Percentiles rank a stretch among this genome's conserved stretches.
Evolutionary conservation across 2,113 vertebrate genomes (phyloP).

Genomic region (Verasper variegatus): DNA sequence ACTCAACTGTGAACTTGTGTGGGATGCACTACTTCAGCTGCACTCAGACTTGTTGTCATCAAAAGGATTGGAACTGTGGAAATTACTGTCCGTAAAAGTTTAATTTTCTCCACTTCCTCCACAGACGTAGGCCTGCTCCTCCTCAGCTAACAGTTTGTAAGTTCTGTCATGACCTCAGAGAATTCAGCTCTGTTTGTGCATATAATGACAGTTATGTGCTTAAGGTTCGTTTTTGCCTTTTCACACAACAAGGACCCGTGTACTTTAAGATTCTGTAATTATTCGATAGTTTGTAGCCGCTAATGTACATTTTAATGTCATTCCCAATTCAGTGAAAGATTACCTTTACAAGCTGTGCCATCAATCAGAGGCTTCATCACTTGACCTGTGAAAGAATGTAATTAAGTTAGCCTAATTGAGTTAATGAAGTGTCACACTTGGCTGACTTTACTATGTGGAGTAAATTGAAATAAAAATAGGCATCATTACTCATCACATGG

Average conservation of each 20-base stretch:
- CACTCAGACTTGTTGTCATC: conserved; percentile 67
- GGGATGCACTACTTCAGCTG: conserved; percentile 62
- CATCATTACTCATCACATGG: conserved; percentile 84
- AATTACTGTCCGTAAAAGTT: conserved; percentile 51
- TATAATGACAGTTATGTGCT: background rate
- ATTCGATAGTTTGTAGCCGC: conserved; percentile 36
- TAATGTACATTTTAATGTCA: conserved; percentile 82
- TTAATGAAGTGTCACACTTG: conserved; percentile 90
- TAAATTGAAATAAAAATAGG: conserved; percentile 89
- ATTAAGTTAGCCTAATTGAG: conserved; percentile 93
- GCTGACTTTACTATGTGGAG: conserved; percentile 84
- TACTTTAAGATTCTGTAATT: background rate
- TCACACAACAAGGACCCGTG: background rate
- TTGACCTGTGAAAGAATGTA: conserved; percentile 88
- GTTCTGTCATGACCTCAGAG: conserved; percentile 44
- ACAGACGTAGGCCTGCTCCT: conserved; percentile 42
- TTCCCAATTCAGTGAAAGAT: conserved; percentile 83
- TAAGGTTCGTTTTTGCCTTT: background rate
- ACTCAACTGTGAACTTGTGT: conserved; percentile 63
- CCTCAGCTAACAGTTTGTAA: conserved; percentile 43
- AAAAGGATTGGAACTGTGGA: conserved; percentile 66
- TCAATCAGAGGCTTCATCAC: conserved; percentile 87
- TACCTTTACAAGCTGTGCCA: conserved; percentile 85
- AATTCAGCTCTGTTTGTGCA: conserved; percentile 23
- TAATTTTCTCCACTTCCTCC: conserved; percentile 40